Conservation (phyloP, 2,797 vertebrate genomes). For the Sebastes reedi region DNA sequence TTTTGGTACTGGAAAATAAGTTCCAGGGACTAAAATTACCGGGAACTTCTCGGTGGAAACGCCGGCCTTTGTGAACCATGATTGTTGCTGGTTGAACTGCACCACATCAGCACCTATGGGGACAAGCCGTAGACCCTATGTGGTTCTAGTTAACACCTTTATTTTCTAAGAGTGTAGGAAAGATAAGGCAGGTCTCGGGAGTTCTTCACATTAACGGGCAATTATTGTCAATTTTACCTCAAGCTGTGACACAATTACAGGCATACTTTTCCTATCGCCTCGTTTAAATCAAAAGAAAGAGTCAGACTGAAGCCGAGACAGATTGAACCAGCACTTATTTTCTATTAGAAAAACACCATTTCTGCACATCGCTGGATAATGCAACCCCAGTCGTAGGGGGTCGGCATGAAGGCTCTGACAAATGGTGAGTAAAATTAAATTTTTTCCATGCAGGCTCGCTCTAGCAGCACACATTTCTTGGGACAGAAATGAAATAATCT, state of each 20-base stretch:
- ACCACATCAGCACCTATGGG: too few relatives aligned
- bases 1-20: too few relatives aligned
- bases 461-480: neutral
- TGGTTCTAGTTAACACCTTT: too few relatives aligned
- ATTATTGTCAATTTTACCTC: neutral
- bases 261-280: neutral
- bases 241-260: neutral
- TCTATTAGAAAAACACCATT: neutral
- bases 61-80: too few relatives aligned
- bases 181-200: neutral
- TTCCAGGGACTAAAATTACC: too few relatives aligned
- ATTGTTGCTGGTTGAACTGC: too few relatives aligned
- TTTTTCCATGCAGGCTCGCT: conserved; percentile 7
- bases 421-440: conserved; percentile 38
- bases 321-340: neutral
- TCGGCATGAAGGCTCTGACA: conserved; percentile 12
- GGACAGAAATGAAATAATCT: conserved; percentile 34
- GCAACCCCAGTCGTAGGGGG: neutral
- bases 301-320: neutral
- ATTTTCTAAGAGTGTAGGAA: neutral
- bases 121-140: too few relatives aligned
- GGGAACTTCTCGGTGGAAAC: too few relatives aligned
- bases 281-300: neutral
- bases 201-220: neutral
- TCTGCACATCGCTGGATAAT: conserved; percentile 6